These are phyloP conservation scores for Clanis bilineata DNA, from an alignment of 2,888 invertebrate genomes.

Conservation along the genomic window DNA sequence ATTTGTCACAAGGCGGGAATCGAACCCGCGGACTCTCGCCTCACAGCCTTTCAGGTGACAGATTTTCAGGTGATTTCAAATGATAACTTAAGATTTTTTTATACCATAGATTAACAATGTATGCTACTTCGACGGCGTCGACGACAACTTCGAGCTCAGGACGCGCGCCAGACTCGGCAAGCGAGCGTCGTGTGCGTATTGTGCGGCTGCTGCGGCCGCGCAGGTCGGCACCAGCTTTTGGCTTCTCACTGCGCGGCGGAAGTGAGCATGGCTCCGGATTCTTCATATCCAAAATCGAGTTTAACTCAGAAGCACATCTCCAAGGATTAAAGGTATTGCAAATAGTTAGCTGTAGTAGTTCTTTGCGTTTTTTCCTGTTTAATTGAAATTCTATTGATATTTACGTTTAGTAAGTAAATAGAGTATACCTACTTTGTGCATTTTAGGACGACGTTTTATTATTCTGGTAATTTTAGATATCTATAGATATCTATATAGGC, in stretches of 20 bases:
- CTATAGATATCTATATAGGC: no score
- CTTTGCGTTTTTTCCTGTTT: no score
- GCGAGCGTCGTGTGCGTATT: constrained; percentile 67
- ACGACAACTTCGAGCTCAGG: constrained; percentile 69
- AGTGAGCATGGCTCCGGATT: constrained; percentile 96
- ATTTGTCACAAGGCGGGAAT: no score
- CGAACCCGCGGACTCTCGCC: no score
- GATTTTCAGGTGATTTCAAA: no score
- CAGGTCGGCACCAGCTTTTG: constrained; percentile 84
- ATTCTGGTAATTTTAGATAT: no score
- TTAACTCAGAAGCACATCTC: constrained; percentile 92
- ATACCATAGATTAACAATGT: constrained; percentile 43
- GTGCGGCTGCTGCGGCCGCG: constrained; percentile 71
- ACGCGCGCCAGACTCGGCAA: constrained; percentile 44
- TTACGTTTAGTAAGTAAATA: no score
- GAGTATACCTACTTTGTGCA: no score
- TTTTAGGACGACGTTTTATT: no score
- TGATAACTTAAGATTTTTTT: not conserved
- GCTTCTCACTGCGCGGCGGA: constrained; percentile 93
- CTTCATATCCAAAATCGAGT: constrained; percentile 94
- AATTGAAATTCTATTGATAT: no score
- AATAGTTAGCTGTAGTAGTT: no score
- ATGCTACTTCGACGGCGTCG: constrained; percentile 65
- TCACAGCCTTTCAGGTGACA: no score
- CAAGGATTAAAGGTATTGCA: constrained; percentile 95